Conservation (phyloP, 2,797 vertebrate genomes). For the Spinus pinus region DNA sequence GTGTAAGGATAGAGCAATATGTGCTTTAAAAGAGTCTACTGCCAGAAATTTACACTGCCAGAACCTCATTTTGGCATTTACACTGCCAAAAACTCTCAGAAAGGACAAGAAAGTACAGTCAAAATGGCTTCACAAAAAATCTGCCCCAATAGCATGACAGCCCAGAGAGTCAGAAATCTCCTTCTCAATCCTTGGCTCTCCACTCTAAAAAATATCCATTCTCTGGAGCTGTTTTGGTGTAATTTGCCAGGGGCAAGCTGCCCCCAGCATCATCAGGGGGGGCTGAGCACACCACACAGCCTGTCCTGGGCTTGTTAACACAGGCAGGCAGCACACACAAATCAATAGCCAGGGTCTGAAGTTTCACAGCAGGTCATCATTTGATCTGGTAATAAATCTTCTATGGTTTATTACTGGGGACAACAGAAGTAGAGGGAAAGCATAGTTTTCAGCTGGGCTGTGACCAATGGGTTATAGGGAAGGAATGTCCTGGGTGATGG, state of each 20-base stretch:
- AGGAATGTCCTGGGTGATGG: neutral
- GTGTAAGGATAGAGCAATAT: neutral
- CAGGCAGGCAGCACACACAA: neutral
- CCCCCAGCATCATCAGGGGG: neutral
- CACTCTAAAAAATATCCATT: neutral
- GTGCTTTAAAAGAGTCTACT: neutral
- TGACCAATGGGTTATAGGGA: constrained; percentile 6
- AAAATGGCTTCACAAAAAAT: neutral
- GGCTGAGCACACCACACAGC: neutral
- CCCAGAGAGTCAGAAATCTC: neutral
- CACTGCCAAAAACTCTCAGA: neutral
- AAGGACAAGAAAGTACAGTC: neutral
- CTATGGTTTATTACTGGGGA: neutral
- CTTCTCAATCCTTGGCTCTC: neutral
- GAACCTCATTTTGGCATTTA: neutral
- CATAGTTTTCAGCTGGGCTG: neutral
- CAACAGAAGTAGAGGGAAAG: neutral
- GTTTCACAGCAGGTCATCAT: constrained; percentile 11
- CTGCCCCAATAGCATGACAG: rapidly evolving
- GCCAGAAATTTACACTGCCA: neutral
- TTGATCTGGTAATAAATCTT: constrained; percentile 7
- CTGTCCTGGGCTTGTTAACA: neutral
- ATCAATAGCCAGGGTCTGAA: neutral
- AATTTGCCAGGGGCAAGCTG: neutral
- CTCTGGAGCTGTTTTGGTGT: neutral